Base-by-base conservation (phyloP, 2,113 vertebrate genomes). In the Pipra filicauda region DNA sequence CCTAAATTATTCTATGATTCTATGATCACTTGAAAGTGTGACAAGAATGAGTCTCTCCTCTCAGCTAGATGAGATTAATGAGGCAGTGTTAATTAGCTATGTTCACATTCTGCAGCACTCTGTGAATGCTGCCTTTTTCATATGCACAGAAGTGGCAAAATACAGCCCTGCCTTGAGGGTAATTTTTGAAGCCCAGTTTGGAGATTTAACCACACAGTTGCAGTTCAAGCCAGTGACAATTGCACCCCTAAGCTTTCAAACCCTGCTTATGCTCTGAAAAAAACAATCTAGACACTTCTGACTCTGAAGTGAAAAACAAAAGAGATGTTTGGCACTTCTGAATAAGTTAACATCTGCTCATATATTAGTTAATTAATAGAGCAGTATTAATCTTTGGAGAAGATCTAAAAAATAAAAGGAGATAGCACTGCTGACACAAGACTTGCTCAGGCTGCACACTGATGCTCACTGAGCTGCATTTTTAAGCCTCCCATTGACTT, bases 291-390 rank as follows among this genome's bases (percentile, higher is more conserved):
- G 57, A 86, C 80, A 58, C 39, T 59, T 90, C 85, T 71, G 52
- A 86, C 44, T 92, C 26, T 67, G 76, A 69, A 81, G 48, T 61
- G 69, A 86, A 54, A 86, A 93, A 75, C 61, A 88, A 39, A 76
- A 94, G 21, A 90, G 90, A 64, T 75, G 37, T 71, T 74, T 86
- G 93, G 79, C 85, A 65, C 54, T 94, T 85, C 24, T 78, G 70
- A 86, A 93, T 80, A 79, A 65, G 86, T 96, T 96, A 94, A 91
- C 92, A 86, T 84, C 92, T 96, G 95, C 58, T 97, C 49, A 72
- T 46, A 43, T 24, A 28, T 81, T 75, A 75, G 88, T 49, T 95
- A 95, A 97, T 94, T 96, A 95, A 81, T 85, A 93, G 65, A 93
- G 52, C 49, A 92, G 81, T 94, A 88, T 92, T 69, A 86, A 91